Conservation (phyloP, 2,888 invertebrate species). For the Embidobia sp. region DNA sequence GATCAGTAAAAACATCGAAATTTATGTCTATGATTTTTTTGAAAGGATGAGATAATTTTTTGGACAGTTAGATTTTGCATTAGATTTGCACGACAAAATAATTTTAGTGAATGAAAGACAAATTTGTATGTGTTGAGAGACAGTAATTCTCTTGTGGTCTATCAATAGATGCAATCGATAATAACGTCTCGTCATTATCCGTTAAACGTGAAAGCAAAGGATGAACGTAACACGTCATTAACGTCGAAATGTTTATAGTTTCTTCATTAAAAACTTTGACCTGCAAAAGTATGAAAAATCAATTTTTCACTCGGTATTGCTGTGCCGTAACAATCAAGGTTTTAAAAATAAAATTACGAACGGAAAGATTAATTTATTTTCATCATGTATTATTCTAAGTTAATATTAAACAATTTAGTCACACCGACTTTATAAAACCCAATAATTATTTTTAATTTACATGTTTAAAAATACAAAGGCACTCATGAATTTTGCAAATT, state of each 20-base stretch:
- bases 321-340: too few species aligned
- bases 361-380: too few species aligned
- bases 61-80: too few species aligned
- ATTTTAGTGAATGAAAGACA: constrained; percentile 8
- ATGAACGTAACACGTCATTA: constrained; percentile 24
- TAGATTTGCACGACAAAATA: too few species aligned
- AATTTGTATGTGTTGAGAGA: constrained; percentile 9
- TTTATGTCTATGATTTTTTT: too few species aligned
- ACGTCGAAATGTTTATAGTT: neutral
- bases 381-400: too few species aligned
- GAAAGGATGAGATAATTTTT: too few species aligned
- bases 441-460: constrained; percentile 10
- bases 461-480: neutral
- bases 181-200: constrained; percentile 33
- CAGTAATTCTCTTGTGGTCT: constrained; percentile 29
- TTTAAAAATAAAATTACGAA: too few species aligned
- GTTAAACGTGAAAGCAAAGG: constrained; percentile 23
- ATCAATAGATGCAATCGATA: constrained; percentile 35
- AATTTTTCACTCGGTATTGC: neutral
- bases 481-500: neutral
- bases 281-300: neutral
- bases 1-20: too few species aligned
- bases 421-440: too few species aligned
- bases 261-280: constrained; percentile 13
- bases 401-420: too few species aligned